These are phyloP conservation scores for Ambastaia sidthimunki DNA, from an alignment of 2,797 vertebrate genomes.

Conservation along the genomic window DNA sequence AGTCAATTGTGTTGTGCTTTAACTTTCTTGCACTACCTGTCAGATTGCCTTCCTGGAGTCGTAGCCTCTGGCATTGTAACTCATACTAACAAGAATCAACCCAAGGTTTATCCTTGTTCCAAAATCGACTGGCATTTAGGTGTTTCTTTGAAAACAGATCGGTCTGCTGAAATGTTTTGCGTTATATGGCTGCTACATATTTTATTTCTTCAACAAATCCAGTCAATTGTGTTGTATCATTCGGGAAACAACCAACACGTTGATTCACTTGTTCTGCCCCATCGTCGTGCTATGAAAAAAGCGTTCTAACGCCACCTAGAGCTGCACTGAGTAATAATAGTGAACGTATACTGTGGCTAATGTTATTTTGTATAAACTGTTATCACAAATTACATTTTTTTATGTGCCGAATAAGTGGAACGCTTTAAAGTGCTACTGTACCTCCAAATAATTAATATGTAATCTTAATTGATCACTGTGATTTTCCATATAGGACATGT, in stretches of 20 bases:
- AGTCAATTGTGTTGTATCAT: neutral
- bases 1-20: conserved; percentile 92
- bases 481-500: no score
- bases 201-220: neutral
- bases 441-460: no score
- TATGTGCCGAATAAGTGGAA: no score
- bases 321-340: no score
- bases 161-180: neutral
- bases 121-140: no score
- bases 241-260: neutral
- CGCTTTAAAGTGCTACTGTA: no score
- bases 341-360: no score
- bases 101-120: neutral
- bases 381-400: no score
- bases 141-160: neutral
- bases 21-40: conserved; percentile 88
- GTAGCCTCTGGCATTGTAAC: conserved; percentile 32
- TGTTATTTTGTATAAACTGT: no score
- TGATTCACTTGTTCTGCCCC: conserved; percentile 16
- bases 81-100: neutral
- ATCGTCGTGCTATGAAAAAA: neutral
- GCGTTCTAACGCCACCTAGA: neutral
- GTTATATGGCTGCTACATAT: neutral
- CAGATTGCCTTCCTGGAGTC: conserved; percentile 75
- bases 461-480: no score